These are phyloP conservation scores for Myrmecobius fasciatus DNA, from an alignment of 2,113 vertebrate genomes.

Conservation along the genomic window DNA sequence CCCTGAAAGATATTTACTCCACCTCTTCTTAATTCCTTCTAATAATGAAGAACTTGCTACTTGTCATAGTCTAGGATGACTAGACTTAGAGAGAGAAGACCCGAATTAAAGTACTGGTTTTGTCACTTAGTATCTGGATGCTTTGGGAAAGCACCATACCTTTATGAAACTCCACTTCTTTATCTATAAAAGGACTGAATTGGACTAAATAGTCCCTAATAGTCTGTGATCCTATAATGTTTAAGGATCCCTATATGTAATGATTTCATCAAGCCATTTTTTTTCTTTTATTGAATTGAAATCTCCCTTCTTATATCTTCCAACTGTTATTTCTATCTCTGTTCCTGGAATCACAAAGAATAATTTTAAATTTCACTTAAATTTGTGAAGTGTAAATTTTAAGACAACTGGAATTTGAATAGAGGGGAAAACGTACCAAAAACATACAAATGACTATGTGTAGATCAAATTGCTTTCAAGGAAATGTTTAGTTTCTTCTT, in stretches of 20 bases:
- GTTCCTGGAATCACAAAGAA: neutral
- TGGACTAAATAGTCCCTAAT: neutral
- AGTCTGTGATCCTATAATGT: neutral
- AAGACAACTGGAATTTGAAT: neutral
- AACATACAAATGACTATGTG: neutral
- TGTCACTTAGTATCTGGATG: neutral
- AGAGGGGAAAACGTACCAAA: neutral
- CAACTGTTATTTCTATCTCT: neutral
- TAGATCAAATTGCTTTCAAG: slow-evolving; percentile 36
- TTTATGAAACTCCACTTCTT: neutral
- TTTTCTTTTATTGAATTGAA: neutral
- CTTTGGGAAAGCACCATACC: neutral
- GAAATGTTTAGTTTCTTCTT: slow-evolving; percentile 21
- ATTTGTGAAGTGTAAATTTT: slow-evolving; percentile 18
- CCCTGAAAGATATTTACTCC: neutral
- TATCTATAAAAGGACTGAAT: neutral
- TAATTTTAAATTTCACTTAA: neutral
- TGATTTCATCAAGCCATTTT: neutral
- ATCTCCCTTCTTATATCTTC: neutral
- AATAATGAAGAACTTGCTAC: neutral
- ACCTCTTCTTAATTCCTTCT: neutral
- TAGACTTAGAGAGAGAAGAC: neutral
- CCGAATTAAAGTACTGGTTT: neutral
- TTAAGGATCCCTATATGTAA: neutral
- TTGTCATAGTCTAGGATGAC: neutral